These are phyloP conservation scores for Cryptosula pallasiana DNA, from an alignment of 2,888 invertebrate genomes.

Conservation along the genomic window DNA sequence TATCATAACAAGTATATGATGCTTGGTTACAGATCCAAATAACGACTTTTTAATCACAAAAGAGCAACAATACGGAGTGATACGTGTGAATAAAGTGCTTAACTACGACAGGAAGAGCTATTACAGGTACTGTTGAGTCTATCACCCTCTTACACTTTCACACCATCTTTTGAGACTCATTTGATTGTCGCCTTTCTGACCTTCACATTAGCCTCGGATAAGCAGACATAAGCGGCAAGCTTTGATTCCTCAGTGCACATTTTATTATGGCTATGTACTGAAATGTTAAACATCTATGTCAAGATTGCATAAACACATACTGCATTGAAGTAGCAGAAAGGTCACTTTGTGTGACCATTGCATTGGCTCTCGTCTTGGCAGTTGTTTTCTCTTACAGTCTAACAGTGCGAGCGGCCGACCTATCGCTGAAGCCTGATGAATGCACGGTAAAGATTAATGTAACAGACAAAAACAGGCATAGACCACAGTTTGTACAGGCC, in stretches of 20 bases:
- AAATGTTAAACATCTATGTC: no score
- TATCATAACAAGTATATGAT: no score
- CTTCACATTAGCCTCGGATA: no score
- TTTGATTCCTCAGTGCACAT: no score
- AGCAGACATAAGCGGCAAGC: no score
- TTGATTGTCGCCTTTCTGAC: no score
- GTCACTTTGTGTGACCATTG: neutral
- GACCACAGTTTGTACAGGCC: slow-evolving; percentile 67
- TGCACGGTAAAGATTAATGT: slow-evolving; percentile 87
- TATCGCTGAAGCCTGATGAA: slow-evolving; percentile 79
- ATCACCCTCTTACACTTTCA: no score
- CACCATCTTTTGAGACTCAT: no score
- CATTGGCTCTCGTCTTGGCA: neutral
- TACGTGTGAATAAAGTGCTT: slow-evolving; percentile 29
- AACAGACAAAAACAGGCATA: slow-evolving; percentile 88
- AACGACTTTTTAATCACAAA: slow-evolving; percentile 8
- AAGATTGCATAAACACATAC: neutral
- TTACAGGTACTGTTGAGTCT: no score
- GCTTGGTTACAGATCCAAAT: neutral
- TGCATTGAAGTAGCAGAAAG: neutral
- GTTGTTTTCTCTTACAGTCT: slow-evolving; percentile 35
- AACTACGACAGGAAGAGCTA: neutral
- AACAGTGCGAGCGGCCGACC: slow-evolving; percentile 77
- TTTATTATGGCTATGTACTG: no score
- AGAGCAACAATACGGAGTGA: slow-evolving; percentile 16